These are phyloP conservation scores for Onthophagus taurus DNA, from an alignment of 1,140 invertebrate genomes.

Conservation along the genomic window DNA sequence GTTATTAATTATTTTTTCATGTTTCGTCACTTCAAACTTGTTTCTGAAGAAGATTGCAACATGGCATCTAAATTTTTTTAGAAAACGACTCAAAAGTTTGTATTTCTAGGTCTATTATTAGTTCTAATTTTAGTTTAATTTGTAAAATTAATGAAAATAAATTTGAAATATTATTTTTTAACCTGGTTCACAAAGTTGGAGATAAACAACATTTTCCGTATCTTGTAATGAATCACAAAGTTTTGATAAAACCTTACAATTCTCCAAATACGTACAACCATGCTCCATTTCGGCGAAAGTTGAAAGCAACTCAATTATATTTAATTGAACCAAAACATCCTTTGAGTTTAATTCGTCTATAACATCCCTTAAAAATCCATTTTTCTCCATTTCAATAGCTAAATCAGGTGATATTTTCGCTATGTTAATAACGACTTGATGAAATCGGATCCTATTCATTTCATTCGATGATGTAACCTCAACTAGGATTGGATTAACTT, in stretches of 20 bases:
- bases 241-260: slow-evolving; percentile 51
- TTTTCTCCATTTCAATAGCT: slow-evolving; percentile 44
- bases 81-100: too few species aligned
- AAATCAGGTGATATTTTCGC: slow-evolving; percentile 46
- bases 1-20: too few species aligned
- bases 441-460: slow-evolving; percentile 48
- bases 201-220: slow-evolving; percentile 47
- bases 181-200: slow-evolving; percentile 34
- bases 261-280: slow-evolving; percentile 60
- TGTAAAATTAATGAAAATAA: too few species aligned
- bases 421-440: slow-evolving; percentile 60
- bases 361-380: slow-evolving; percentile 57
- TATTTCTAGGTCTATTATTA: too few species aligned
- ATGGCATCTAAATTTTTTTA: too few species aligned
- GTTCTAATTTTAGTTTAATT: too few species aligned
- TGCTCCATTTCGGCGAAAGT: slow-evolving; percentile 55
- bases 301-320: slow-evolving; percentile 65
- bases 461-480: slow-evolving; percentile 44
- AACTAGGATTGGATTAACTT: slow-evolving; percentile 43
- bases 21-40: too few species aligned
- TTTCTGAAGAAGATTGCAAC: too few species aligned
- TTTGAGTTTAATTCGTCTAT: slow-evolving; percentile 55
- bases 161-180: background rate
- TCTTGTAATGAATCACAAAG: slow-evolving; percentile 51
- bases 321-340: slow-evolving; percentile 68